Evolutionary conservation across 2,113 vertebrate genomes (phyloP).

Genomic region (Phylloscopus trochiloides): DNA sequence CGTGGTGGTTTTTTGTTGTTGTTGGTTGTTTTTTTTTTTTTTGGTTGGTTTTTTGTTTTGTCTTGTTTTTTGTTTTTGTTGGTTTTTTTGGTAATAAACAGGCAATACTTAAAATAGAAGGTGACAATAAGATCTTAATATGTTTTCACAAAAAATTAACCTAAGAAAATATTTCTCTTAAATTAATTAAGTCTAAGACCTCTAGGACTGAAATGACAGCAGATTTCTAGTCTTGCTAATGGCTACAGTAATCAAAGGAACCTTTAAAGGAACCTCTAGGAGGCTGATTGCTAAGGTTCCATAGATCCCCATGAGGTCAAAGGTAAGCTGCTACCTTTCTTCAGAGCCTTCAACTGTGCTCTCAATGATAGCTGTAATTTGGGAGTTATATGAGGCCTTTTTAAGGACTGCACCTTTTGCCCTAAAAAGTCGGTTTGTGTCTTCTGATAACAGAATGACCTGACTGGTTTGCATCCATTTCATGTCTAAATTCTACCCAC

Average conservation of each 20-base stretch:
- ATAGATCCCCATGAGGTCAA: neutral
- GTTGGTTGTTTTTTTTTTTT: no score
- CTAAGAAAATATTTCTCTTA: neutral
- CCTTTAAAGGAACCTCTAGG: neutral
- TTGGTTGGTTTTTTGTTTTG: no score
- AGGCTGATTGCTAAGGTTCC: neutral
- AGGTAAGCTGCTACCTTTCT: neutral
- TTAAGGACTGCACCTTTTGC: neutral
- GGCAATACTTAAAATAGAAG: neutral
- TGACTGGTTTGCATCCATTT: neutral
- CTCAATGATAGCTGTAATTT: neutral
- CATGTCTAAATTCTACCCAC: neutral
- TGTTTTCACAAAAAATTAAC: neutral
- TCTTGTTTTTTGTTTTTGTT: no score
- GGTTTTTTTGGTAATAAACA: neutral
- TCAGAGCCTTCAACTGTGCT: neutral
- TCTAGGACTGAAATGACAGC: neutral
- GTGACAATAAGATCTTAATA: neutral
- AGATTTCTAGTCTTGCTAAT: neutral
- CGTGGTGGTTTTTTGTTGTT: neutral
- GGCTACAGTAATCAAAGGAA: neutral
- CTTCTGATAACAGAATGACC: neutral
- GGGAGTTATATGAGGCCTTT: neutral
- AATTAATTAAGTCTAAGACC: neutral
- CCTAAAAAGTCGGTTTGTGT: neutral